Base-by-base conservation (phyloP, 2,797 vertebrate genomes). In the Danio choprae region DNA sequence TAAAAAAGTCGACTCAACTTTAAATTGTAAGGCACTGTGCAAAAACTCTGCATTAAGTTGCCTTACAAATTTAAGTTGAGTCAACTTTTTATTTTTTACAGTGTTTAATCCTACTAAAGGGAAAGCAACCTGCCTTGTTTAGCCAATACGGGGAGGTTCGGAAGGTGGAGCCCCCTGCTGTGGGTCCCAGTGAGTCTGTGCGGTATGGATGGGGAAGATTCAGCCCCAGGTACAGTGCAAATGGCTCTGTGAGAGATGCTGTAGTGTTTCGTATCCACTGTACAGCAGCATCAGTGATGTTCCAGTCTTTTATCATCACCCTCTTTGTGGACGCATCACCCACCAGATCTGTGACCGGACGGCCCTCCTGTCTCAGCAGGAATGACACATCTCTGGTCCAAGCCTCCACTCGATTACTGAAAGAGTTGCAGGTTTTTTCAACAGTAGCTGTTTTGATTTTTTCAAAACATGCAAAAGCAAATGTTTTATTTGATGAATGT, bases 121-220 rank as follows among this genome's bases (percentile, higher is more conserved):
- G n/a, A 53, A 53, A 72, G 38, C 60, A 74, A 75, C 79, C 2
- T 95, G 93, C 97, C 93, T 95, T 98, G 90, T 91, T 88, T 70
- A 99, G 95, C 97, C 97, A 99, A 85, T 96, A 97, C 6, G 92
- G 95, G 75, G 98, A 99, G 1, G 96, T 97, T 9, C 91, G 93
- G 91, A 98, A 99, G 10, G 96, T 99, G 87, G 97, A 99, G 29
- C 96, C 90, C 73, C 98, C 98, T 81, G 94, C 96, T 16, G 94
- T 95, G 73, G 96, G 96, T 59, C 97, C 97, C 0, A 95, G 88
- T 36, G 93, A 94, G 20, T 95, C 91, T 11, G 97, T 97, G 81
- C 87, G 93, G 86, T 99, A 99, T 0, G 98, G 95, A 80, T 99
- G 98, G 62, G 97, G 98, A 65, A 99, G 91, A 89, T 98, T 99